Evolutionary conservation across 2,888 invertebrate species (phyloP), one percentile per base, ranked within the genome.

Genomic region (Cryptocheilus praepositus): DNA sequence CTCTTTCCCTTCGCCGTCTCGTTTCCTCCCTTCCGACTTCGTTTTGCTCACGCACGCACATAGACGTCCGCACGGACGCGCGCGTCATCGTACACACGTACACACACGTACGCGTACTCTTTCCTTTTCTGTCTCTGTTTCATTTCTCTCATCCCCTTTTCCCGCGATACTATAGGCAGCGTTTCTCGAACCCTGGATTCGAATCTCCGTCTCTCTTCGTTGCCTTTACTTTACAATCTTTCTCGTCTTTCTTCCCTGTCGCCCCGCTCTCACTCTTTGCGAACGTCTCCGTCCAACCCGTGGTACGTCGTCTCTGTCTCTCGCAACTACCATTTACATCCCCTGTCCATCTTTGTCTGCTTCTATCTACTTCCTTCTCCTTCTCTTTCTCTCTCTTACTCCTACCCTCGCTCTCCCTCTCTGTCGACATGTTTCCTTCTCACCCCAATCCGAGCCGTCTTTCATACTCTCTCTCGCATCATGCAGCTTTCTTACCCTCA

Each of bases 171-270:
- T 65, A 71, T 72, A 79, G 78, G 62, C 80, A 71, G 69, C 73
- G 78, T 79, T 80, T 77, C 67, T 75, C 74, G 73, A 77, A 77
- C 71, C 75, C 76, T 71, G 80, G 74, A 83, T 83, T 76, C 74
- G 81, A 76, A 76, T 77, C 73, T 61, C 75, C 73, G 61, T 79
- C 81, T 81, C 76, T 67, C 62, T 79, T 69, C 54, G 72, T 61
- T 71, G 60, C 80, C 53, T 67, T 74, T 72, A 69, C 75, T 73
- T 77, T 76, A 66, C 58, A 67, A 73, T 68, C 68, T 71, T 73
- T 77, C 72, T 68, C 76, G 64, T 62, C 68, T 60, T 66, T 56
- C 77, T 64, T 67, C 71, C 68, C 64, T 71, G 67, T 80, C 81
- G 73, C 74, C 60, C 68, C 71, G 71, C 66, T 64, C 58, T 64